Evolutionary conservation across 2,888 invertebrate species (phyloP).

Genomic region (Choristoneura rosaceana): DNA sequence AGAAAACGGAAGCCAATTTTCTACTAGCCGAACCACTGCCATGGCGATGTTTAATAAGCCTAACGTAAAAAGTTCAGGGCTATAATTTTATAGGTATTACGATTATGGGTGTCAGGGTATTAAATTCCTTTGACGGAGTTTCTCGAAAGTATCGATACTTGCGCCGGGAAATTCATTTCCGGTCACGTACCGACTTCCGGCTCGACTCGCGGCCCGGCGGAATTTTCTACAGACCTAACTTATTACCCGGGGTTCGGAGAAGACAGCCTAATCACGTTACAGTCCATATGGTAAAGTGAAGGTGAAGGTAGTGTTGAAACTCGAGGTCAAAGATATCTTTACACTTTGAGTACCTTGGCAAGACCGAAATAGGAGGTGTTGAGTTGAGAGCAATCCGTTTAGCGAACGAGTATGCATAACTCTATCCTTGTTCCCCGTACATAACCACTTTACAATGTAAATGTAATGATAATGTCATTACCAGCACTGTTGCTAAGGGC

Average conservation of each 20-base stretch:
- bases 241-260: conserved; percentile 18
- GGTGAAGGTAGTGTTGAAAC: too few relatives aligned
- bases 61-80: conserved; percentile 34
- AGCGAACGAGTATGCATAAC: too few relatives aligned
- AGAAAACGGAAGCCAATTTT: not conserved
- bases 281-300: too few relatives aligned
- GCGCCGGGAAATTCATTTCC: conserved; percentile 68
- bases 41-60: conserved; percentile 14
- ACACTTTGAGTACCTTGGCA: too few relatives aligned
- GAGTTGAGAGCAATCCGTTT: too few relatives aligned
- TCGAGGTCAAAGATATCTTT: too few relatives aligned
- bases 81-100: conserved; percentile 25
- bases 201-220: conserved; percentile 44
- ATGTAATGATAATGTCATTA: too few relatives aligned
- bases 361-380: too few relatives aligned
- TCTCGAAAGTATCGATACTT: conserved; percentile 54
- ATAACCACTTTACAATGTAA: too few relatives aligned
- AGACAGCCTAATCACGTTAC: conserved; percentile 22
- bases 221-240: conserved; percentile 39
- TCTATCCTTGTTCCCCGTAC: too few relatives aligned
- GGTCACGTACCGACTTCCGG: conserved; percentile 65
- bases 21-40: not conserved
- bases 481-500: too few relatives aligned
- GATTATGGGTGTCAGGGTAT: conserved; percentile 43
- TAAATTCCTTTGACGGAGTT: conserved; percentile 49